phyloP scores from a whole-genome alignment of 2,888 invertebrate genomes.

The Ecliptopera silaceata region DNA sequence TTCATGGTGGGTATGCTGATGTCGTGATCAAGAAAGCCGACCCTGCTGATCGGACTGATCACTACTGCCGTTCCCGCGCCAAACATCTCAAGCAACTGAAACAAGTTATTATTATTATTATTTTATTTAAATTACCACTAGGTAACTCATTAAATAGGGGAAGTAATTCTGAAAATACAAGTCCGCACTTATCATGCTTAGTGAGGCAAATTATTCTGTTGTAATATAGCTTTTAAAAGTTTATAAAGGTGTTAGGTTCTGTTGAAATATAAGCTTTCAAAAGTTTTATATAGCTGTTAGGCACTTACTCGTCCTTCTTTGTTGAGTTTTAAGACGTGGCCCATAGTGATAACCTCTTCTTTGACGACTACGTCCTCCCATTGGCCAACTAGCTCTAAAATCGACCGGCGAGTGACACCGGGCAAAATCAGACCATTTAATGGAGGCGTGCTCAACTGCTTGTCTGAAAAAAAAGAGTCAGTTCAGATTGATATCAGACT shows the following conservation, averaged over 20 bases:
- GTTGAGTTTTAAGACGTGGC: conserved; percentile 87
- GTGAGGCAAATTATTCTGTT: no score
- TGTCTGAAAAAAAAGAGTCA: conserved; percentile 82
- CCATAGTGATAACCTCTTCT: conserved; percentile 93
- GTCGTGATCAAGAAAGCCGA: conserved; percentile 88
- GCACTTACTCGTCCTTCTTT: conserved; percentile 89
- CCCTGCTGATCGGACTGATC: conserved; percentile 94
- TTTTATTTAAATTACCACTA: no score
- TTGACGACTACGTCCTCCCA: conserved; percentile 94
- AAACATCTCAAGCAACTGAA: conserved; percentile 96
- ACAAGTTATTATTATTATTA: background rate
- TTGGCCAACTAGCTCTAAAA: conserved; percentile 89
- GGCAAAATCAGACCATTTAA: conserved; percentile 97
- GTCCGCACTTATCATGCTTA: no score
- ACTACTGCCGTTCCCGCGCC: conserved; percentile 99
- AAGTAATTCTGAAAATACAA: no score
- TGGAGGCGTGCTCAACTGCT: conserved; percentile 96
- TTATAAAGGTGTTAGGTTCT: no score
- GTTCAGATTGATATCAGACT: background rate
- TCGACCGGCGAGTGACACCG: conserved; percentile 95
- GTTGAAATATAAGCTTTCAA: no score
- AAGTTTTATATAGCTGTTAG: no score
- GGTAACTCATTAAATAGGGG: no score
- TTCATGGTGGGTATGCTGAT: conserved; percentile 89
- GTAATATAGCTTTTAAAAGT: no score